phyloP scores from a whole-genome alignment of 2,888 invertebrate genomes.

The Drosophila kuntzei region DNA sequence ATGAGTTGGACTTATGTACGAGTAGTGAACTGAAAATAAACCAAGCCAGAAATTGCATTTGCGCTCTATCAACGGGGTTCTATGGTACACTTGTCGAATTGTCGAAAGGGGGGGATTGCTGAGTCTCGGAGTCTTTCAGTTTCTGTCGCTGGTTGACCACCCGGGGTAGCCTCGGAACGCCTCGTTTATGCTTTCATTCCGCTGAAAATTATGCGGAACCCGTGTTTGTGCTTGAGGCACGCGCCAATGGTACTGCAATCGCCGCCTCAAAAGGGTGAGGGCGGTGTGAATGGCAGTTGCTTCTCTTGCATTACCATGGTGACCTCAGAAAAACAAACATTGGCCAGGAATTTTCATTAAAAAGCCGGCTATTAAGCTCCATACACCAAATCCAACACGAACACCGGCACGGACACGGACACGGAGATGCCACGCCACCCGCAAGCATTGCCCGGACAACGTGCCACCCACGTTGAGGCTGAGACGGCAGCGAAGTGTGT shows the following conservation, averaged over 20 bases:
- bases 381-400: constrained; percentile 10
- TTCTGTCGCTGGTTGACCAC: constrained; percentile 58
- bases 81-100: constrained; percentile 25
- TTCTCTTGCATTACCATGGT: constrained; percentile 66
- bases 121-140: constrained; percentile 19
- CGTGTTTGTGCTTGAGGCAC: constrained; percentile 75
- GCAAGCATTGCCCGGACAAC: constrained; percentile 54
- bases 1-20: constrained; percentile 41
- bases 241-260: constrained; percentile 58
- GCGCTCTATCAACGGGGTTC: constrained; percentile 13
- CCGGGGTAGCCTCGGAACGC: constrained; percentile 64
- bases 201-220: constrained; percentile 77
- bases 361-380: constrained; percentile 37
- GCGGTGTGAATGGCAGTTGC: constrained; percentile 3
- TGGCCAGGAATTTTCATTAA: constrained; percentile 79
- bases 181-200: constrained; percentile 78
- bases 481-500: constrained; percentile 69
- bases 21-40: constrained; percentile 65
- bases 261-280: constrained; percentile 11
- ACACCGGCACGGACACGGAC: constrained; percentile 14
- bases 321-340: constrained; percentile 75
- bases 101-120: constrained; percentile 1
- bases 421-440: constrained; percentile 19
- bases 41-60: constrained; percentile 66
- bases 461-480: constrained; percentile 66